phyloP scores from a whole-genome alignment of 2,797 vertebrate genomes.

The Vireo griseus region DNA sequence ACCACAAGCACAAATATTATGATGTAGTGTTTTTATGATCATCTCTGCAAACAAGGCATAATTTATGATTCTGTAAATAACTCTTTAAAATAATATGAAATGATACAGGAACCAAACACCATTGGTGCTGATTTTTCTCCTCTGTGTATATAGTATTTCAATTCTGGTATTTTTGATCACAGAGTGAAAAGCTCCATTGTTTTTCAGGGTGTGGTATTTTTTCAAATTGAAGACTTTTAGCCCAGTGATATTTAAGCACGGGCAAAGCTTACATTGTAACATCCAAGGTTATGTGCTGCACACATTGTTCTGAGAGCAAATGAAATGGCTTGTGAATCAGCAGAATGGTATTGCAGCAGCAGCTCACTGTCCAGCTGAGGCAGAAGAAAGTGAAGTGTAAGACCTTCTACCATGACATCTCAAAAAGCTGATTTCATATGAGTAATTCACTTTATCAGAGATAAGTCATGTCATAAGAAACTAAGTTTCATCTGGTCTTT shows the following conservation, averaged over 20 bases:
- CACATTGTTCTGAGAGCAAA: neutral
- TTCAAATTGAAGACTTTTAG: neutral
- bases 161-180: neutral
- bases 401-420: neutral
- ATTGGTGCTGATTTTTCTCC: neutral
- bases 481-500: neutral
- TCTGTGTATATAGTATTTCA: neutral
- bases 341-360: neutral
- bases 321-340: neutral
- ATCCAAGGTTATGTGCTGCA: neutral
- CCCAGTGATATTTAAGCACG: neutral
- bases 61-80: neutral
- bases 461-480: neutral
- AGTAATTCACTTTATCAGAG: neutral
- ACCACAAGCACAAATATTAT: neutral
- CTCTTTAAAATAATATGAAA: neutral
- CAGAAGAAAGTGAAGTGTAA: neutral
- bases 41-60: neutral
- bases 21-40: neutral
- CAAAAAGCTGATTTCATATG: neutral
- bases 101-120: neutral
- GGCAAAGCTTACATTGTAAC: neutral
- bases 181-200: neutral
- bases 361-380: neutral
- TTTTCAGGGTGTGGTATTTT: neutral